phyloP scores from a whole-genome alignment of 2,797 vertebrate species.

The Silurus lanzhouensis region DNA sequence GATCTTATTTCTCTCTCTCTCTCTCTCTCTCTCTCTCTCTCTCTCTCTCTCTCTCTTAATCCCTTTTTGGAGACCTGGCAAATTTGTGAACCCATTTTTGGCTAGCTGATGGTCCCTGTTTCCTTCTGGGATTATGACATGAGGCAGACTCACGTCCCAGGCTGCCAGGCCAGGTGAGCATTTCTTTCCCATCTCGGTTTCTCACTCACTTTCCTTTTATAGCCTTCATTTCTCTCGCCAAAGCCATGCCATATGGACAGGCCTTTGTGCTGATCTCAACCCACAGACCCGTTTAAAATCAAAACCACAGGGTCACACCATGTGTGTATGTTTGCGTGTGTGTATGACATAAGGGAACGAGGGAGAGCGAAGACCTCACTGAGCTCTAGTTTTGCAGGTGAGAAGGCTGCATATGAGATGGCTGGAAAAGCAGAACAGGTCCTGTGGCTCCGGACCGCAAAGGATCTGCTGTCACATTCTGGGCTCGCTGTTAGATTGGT shows the following conservation, averaged over 20 bases:
- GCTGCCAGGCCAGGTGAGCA: constrained; percentile 39
- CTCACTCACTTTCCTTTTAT: constrained; percentile 40
- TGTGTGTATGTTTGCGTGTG: constrained; percentile 47
- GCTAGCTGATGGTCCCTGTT: constrained; percentile 65
- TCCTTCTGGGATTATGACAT: constrained; percentile 58
- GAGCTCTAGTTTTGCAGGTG: constrained; percentile 54
- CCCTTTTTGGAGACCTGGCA: constrained; percentile 60
- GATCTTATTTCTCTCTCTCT: background rate
- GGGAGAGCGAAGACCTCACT: constrained; percentile 33
- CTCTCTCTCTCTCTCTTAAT: background rate
- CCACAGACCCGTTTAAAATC: constrained; percentile 73
- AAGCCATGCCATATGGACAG: constrained; percentile 70
- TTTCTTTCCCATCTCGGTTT: constrained; percentile 17
- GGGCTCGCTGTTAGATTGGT: constrained; percentile 49
- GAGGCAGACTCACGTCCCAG: constrained; percentile 50
- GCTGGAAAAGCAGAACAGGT: constrained; percentile 71
- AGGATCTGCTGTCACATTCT: constrained; percentile 53
- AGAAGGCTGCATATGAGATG: constrained; percentile 67
- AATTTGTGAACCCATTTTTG: constrained; percentile 73
- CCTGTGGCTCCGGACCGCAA: constrained; percentile 63
- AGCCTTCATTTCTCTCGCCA: constrained; percentile 54
- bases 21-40: background rate
- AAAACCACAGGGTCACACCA: constrained; percentile 69
- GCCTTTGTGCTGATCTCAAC: constrained; percentile 60
- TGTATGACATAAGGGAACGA: constrained; percentile 56